These are phyloP conservation scores for Cariama cristata DNA, from an alignment of 2,113 vertebrate species.

Conservation along the genomic window DNA sequence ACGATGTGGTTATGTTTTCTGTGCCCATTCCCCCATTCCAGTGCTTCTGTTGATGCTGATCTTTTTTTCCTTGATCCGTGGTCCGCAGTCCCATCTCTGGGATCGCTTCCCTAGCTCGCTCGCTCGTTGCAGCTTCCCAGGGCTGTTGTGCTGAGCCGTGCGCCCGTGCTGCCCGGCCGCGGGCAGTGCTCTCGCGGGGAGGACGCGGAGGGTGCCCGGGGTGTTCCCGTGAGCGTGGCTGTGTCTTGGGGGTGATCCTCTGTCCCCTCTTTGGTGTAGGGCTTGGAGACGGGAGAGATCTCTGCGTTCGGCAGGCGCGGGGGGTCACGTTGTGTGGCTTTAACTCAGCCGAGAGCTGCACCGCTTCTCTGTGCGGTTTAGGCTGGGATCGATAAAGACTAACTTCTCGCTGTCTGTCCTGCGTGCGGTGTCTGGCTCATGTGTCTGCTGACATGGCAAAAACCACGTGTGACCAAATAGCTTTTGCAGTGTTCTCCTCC, in stretches of 20 bases:
- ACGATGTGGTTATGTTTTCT: not conserved
- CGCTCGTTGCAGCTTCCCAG: not conserved
- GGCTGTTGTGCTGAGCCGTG: not conserved
- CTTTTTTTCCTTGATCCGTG: not conserved
- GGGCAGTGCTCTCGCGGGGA: not conserved
- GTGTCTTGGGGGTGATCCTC: not conserved
- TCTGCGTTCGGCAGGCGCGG: not conserved
- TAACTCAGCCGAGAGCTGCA: not conserved
- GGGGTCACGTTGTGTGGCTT: not conserved
- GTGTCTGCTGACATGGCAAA: not conserved
- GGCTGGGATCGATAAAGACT: no score
- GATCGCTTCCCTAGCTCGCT: not conserved
- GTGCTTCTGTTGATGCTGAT: not conserved
- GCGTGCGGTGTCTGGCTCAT: not conserved
- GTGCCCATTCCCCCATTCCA: not conserved
- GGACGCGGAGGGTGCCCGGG: fast-evolving
- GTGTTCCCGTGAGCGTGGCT: fast-evolving
- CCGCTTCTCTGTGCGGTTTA: not conserved
- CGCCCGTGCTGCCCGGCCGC: not conserved
- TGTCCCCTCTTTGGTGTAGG: not conserved
- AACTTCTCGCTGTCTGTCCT: not conserved
- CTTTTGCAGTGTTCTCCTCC: not conserved
- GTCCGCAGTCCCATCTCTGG: not conserved
- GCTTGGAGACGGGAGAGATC: not conserved
- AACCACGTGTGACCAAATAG: not conserved